phyloP scores from a whole-genome alignment of 2,888 invertebrate genomes.

The Globia sparganii region DNA sequence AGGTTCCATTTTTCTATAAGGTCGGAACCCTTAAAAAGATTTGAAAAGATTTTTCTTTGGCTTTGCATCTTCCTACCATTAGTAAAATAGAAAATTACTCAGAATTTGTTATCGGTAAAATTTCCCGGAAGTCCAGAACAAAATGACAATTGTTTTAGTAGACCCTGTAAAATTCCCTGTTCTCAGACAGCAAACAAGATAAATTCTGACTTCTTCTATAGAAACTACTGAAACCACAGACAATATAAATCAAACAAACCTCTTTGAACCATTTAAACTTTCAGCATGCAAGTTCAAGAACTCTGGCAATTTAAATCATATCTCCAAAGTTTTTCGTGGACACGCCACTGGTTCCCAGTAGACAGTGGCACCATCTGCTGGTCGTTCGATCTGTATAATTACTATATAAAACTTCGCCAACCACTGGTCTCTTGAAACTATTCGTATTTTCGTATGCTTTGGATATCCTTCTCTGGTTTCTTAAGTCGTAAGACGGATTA shows the following conservation, averaged over 20 bases:
- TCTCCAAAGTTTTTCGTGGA: constrained; percentile 54
- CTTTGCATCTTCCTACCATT: not conserved
- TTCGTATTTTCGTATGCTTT: constrained; percentile 25
- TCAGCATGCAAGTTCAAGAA: constrained; percentile 35
- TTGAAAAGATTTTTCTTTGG: not conserved
- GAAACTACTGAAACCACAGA: constrained; percentile 8
- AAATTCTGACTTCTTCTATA: not conserved
- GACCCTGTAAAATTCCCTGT: not conserved
- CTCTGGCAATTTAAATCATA: constrained; percentile 52
- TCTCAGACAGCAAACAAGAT: not conserved
- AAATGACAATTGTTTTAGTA: not conserved
- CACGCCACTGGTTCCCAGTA: constrained; percentile 29
- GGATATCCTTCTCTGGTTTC: not conserved
- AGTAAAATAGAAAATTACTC: not conserved
- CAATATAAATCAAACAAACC: constrained; percentile 41
- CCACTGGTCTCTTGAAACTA: constrained; percentile 36
- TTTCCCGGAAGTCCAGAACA: not conserved
- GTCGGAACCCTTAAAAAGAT: not conserved
- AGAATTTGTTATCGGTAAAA: not conserved
- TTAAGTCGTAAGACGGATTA: not conserved
- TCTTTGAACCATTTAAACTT: constrained; percentile 37
- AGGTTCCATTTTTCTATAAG: too few relatives aligned
- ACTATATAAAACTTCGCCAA: constrained; percentile 69
- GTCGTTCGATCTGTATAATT: constrained; percentile 70
- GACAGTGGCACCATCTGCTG: constrained; percentile 70